phyloP scores from a whole-genome alignment of 2,113 vertebrate species.

The Hydrochoerus hydrochaeris region DNA sequence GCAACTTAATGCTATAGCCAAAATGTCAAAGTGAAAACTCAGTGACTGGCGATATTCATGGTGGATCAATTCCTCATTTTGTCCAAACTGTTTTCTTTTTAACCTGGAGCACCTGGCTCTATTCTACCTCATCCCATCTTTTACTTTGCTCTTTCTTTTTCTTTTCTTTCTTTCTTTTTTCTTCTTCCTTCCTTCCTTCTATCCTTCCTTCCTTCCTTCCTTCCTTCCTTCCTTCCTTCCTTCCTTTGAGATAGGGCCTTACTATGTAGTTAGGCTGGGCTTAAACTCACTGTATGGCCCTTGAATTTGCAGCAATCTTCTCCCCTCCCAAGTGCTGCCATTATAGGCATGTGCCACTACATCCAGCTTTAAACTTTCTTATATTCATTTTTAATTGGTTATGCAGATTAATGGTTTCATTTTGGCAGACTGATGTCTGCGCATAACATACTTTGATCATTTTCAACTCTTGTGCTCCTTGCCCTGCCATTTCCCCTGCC shows the following conservation, averaged over 20 bases:
- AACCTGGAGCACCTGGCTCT: background rate
- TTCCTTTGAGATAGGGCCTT: background rate
- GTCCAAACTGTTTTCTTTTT: background rate
- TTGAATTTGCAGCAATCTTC: background rate
- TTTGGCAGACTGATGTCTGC: background rate
- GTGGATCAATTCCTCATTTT: constrained; percentile 10
- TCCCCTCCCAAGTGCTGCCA: background rate
- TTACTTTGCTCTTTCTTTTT: background rate
- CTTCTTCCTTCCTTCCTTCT: background rate
- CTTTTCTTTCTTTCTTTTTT: background rate
- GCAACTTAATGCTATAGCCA: constrained; percentile 2
- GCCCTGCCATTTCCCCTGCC: background rate
- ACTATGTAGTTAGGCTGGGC: background rate
- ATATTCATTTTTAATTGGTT: background rate
- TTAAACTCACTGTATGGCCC: background rate
- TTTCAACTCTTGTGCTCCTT: background rate
- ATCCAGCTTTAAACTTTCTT: background rate
- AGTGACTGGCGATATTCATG: background rate
- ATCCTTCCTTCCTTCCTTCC: background rate
- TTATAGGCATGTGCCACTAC: background rate
- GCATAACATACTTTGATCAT: background rate
- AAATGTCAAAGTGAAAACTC: constrained; percentile 42
- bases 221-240: background rate
- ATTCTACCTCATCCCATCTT: too few species aligned
- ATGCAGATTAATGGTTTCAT: background rate